Evolutionary conservation across 2,888 invertebrate species (phyloP).

Genomic region (Cheilosia grossa): DNA sequence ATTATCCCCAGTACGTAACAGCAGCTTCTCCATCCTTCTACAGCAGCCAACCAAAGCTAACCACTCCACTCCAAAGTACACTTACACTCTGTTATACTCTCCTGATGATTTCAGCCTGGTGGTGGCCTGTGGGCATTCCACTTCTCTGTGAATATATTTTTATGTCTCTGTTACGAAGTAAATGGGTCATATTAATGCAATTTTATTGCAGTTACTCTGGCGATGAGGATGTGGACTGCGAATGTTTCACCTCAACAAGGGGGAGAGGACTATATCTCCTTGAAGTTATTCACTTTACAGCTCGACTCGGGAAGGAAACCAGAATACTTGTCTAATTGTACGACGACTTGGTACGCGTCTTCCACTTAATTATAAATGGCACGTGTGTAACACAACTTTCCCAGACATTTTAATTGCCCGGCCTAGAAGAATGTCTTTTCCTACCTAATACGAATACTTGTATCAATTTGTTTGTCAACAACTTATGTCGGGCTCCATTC

Average conservation of each 20-base stretch:
- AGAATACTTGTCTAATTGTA: too few species aligned
- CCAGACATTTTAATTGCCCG: conserved; percentile 57
- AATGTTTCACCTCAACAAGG: background rate
- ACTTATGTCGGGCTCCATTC: conserved; percentile 62
- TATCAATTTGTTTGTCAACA: conserved; percentile 69
- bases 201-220: conserved; percentile 54
- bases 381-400: conserved; percentile 33
- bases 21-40: conserved; percentile 16
- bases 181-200: conserved; percentile 69
- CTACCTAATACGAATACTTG: conserved; percentile 4
- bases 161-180: conserved; percentile 60
- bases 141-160: conserved; percentile 36
- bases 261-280: too few species aligned
- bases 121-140: conserved; percentile 26
- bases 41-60: background rate
- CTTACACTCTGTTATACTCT: too few species aligned
- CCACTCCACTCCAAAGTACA: conserved; percentile 1
- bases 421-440: background rate
- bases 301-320: background rate
- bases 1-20: conserved; percentile 57
- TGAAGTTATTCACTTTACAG: conserved; percentile 30
- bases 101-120: conserved; percentile 20
- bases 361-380: conserved; percentile 42
- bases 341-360: background rate
- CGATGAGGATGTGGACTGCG: conserved; percentile 20